A percentile compares a stretch with the other conserved stretches of the same genome.
phyloP scores from a whole-genome alignment of 2,113 vertebrate genomes.

The Astur gentilis region DNA sequence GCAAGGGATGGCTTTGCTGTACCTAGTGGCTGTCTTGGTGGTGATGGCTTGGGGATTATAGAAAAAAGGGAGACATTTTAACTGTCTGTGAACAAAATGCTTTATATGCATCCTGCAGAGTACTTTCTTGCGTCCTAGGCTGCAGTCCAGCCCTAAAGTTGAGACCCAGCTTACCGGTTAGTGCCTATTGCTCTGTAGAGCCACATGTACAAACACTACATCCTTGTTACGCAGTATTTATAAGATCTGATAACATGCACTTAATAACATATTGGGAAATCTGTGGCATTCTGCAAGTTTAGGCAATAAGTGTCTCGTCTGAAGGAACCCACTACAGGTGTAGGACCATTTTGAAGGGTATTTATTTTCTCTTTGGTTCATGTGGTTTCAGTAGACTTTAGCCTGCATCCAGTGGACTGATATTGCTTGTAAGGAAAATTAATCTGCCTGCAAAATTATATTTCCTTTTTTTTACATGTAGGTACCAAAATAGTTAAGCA shows the following conservation, averaged over 20 bases:
- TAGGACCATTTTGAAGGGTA: not conserved
- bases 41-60: not conserved
- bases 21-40: not conserved
- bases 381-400: not conserved
- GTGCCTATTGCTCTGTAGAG: not conserved
- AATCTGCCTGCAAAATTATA: not conserved
- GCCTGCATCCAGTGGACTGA: not conserved
- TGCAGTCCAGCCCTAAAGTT: not conserved
- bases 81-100: not conserved
- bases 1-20: not conserved
- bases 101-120: not conserved
- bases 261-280: not conserved
- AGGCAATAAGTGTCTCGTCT: not conserved
- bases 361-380: not conserved
- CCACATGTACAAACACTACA: not conserved
- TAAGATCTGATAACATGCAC: not conserved
- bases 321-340: not conserved
- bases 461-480: not conserved
- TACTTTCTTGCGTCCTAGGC: fast-evolving
- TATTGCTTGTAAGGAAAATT: not conserved
- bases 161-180: not conserved
- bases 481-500: not conserved
- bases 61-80: not conserved
- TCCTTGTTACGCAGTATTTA: not conserved
- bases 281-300: not conserved